These are phyloP conservation scores for Cerastis leucographa DNA, from an alignment of 2,888 invertebrate genomes.

Conservation along the genomic window DNA sequence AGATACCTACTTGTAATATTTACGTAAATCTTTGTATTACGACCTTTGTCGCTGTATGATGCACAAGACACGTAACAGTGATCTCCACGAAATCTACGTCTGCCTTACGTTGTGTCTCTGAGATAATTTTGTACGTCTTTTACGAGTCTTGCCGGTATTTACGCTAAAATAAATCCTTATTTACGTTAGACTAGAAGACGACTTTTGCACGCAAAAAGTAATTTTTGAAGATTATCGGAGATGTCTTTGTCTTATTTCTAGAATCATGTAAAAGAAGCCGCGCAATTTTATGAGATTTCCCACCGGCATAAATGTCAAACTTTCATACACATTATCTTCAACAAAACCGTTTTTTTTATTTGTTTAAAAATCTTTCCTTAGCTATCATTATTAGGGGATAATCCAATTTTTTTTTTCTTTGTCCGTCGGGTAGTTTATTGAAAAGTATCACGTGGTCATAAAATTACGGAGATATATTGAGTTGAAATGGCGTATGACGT, in stretches of 20 bases:
- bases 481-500: no score
- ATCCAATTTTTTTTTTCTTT: no score
- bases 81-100: neutral
- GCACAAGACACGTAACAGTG: neutral
- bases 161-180: conserved; percentile 14
- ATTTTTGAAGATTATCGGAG: neutral
- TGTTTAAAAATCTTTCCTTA: no score
- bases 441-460: no score
- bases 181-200: conserved; percentile 23
- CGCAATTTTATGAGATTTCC: neutral
- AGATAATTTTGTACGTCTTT: neutral
- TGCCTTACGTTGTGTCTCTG: neutral
- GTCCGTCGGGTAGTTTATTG: no score
- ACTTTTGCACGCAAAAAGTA: neutral
- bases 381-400: no score
- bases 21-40: neutral
- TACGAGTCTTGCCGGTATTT: conserved; percentile 10
- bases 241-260: neutral
- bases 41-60: neutral
- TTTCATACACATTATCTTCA: no score
- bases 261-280: neutral
- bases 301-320: neutral
- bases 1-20: neutral
- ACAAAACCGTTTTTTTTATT: no score
- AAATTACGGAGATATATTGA: no score